Conservation (phyloP, 2,797 vertebrate genomes). For the Anguilla pacifica region DNA sequence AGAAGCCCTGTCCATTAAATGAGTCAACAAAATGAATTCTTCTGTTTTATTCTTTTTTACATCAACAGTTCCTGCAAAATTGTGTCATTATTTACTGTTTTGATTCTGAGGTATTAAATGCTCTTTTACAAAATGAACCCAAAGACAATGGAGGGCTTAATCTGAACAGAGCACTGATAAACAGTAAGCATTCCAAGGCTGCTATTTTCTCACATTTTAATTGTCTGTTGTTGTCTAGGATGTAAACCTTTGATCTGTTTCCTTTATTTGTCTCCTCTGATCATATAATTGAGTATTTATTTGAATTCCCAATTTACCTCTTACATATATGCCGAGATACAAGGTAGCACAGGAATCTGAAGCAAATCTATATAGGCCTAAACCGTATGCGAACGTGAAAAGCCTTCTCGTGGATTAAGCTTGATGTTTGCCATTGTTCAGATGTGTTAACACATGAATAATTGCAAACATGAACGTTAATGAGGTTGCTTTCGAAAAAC, state of each 20-base stretch:
- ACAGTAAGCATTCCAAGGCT: not conserved
- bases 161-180: not conserved
- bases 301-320: not conserved
- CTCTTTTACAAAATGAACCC: not conserved
- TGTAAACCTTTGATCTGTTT: not conserved
- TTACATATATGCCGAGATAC: not conserved
- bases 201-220: constrained; percentile 1
- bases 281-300: not conserved
- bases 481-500: constrained; percentile 19
- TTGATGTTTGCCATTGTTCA: not conserved
- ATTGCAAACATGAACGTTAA: not conserved
- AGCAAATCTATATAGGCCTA: no score
- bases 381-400: not conserved
- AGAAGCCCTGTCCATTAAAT: not conserved
- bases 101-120: not conserved
- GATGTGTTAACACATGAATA: not conserved
- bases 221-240: not conserved
- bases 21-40: not conserved
- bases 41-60: not conserved
- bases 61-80: not conserved
- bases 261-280: not conserved
- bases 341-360: not conserved
- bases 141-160: not conserved
- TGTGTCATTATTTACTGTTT: not conserved
- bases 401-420: not conserved